Evolutionary conservation across 2,888 invertebrate species (phyloP).

Genomic region (Macrosiphum euphorbiae): DNA sequence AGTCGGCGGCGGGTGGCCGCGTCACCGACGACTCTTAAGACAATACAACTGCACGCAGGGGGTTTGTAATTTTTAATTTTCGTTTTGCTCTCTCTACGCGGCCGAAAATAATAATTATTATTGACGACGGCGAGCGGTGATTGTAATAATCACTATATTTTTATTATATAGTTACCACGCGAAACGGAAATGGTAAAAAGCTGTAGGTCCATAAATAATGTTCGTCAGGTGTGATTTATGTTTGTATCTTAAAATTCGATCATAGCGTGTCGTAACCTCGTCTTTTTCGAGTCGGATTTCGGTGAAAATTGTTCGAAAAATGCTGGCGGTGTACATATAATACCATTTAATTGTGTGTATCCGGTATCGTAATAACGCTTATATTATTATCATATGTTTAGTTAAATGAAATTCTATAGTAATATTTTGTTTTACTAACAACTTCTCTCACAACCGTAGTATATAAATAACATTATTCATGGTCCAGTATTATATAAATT

Average conservation of each 20-base stretch:
- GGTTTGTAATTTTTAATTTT: slow-evolving; percentile 14
- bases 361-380: not conserved
- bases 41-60: not conserved
- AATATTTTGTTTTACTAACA: not conserved
- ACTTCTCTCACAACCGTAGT: not conserved
- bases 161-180: not conserved
- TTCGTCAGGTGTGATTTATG: slow-evolving; percentile 22
- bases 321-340: not conserved
- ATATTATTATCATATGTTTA: too few species aligned
- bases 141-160: not conserved
- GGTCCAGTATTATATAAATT: not conserved
- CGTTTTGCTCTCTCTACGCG: not conserved
- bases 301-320: not conserved
- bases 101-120: not conserved
- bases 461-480: not conserved
- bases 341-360: not conserved
- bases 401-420: not conserved
- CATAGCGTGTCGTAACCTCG: not conserved
- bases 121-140: slow-evolving; percentile 8
- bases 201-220: slow-evolving; percentile 23
- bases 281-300: not conserved
- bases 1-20: not conserved
- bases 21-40: not conserved
- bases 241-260: not conserved
- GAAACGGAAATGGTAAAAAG: slow-evolving; percentile 16